Conservation (phyloP, 2,113 vertebrate genomes). For the Corythornis vintsioides region DNA sequence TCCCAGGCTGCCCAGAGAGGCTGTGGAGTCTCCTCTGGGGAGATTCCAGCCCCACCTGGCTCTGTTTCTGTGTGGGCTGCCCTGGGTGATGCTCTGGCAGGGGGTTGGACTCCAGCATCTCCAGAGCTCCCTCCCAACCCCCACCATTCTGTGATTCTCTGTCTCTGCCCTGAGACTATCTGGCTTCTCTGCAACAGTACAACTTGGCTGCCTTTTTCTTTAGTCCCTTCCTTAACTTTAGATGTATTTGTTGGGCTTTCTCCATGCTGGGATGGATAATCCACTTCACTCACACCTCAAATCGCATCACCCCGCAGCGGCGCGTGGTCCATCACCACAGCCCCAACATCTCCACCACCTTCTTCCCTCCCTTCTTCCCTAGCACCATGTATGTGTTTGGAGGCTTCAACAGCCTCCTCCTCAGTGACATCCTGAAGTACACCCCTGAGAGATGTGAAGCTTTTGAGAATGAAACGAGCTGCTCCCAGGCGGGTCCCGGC, state of each 20-base stretch:
- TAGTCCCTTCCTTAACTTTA: background rate
- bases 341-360: no score
- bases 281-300: background rate
- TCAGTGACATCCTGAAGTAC: slow-evolving; percentile 88
- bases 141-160: no score
- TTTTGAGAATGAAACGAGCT: slow-evolving; percentile 70
- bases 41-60: no score
- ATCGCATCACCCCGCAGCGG: background rate
- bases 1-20: no score
- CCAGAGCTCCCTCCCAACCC: no score
- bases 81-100: no score
- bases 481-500: slow-evolving; percentile 77
- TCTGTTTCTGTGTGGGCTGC: no score
- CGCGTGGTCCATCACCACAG: accelerated
- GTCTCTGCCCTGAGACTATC: background rate
- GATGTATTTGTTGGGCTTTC: background rate
- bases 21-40: no score
- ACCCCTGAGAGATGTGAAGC: slow-evolving; percentile 84
- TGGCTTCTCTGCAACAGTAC: background rate
- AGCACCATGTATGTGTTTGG: slow-evolving; percentile 96
- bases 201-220: background rate
- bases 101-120: no score
- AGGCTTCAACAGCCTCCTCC: slow-evolving; percentile 96
- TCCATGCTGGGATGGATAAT: background rate
- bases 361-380: background rate